Base-by-base conservation (phyloP, 2,888 invertebrate genomes). In the Zygothrica quintamaculata region DNA sequence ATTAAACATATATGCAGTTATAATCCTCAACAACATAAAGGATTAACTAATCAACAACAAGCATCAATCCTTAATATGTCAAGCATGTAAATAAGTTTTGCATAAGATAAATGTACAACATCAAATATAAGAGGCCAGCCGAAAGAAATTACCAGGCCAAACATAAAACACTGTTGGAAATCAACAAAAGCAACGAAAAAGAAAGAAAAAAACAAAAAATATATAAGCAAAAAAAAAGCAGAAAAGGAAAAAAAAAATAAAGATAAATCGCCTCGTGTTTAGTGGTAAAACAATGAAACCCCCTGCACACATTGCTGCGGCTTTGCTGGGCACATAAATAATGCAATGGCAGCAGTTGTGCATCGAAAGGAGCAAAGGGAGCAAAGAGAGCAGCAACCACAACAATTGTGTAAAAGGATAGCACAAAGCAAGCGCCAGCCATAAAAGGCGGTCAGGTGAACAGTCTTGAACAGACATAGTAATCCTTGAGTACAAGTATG, bases 271-370 rank as follows among this genome's bases (percentile, higher is more conserved):
- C 53, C 46, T 25, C 37, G 60, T 78, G 64, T 75, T 82, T 71
- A 68, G 67, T 66, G 59, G 57, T 53, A 62, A 65, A 75, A 80
- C 79, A 79, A 79, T 79, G 87, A 74, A 40, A 39, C 22, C 47
- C 62, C 58, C 37, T 33, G 36, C 61, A 60, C 57, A 68, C 58
- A 60, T 16, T 51, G 46, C 33, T 65, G 82, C 47, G 61, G 67
- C 78, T 4, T 22, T 67, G 86, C 80, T 66, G 86, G 47, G 79
- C 65, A 62, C 86, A 80, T 80, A 87, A 80, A 80, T 80, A 80
- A 87, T 85, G 76, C 67, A 65, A 48, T 85, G 55, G 60, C 71
- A 71, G 78, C 62, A 65, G 59, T 66, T 66, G 31, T n/a, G n/a
- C n/a, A n/a, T n/a, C n/a, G n/a, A n/a, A n/a, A n/a, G 9, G 18